Evolutionary conservation across 2,888 invertebrate species (phyloP).

Genomic region (Omphaloscelis lunosa): DNA sequence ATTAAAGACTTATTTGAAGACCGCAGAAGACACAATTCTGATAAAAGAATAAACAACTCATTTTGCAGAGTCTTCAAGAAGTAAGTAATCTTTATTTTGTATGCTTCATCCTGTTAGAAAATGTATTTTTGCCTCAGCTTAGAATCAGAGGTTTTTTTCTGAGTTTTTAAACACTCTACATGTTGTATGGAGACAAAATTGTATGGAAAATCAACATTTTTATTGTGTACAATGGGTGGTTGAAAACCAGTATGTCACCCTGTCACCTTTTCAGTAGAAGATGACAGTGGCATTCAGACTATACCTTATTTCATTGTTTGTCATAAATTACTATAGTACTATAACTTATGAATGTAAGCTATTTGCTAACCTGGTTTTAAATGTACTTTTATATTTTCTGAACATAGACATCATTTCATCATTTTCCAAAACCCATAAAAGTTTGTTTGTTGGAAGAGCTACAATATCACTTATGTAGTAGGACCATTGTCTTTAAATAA

Average conservation of each 20-base stretch:
- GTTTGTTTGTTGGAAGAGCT: background rate
- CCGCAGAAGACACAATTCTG: conserved; percentile 96
- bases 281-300: background rate
- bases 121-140: background rate
- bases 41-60: conserved; percentile 98
- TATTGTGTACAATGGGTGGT: background rate
- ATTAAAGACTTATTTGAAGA: conserved; percentile 99
- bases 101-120: background rate
- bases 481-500: background rate
- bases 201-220: background rate
- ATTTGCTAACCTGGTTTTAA: background rate
- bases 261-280: background rate
- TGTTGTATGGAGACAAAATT: background rate
- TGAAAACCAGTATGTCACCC: background rate
- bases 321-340: background rate
- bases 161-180: background rate
- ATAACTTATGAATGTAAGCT: background rate
- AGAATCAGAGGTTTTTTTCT: background rate
- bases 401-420: background rate
- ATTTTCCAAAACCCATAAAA: background rate
- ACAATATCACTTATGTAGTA: background rate
- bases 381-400: background rate
- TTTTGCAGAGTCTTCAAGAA: conserved; percentile 97
- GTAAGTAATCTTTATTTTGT: conserved; percentile 87
- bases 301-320: background rate